Base-by-base conservation (phyloP, 1,140 invertebrate genomes). In the Eurosta solidaginis region DNA sequence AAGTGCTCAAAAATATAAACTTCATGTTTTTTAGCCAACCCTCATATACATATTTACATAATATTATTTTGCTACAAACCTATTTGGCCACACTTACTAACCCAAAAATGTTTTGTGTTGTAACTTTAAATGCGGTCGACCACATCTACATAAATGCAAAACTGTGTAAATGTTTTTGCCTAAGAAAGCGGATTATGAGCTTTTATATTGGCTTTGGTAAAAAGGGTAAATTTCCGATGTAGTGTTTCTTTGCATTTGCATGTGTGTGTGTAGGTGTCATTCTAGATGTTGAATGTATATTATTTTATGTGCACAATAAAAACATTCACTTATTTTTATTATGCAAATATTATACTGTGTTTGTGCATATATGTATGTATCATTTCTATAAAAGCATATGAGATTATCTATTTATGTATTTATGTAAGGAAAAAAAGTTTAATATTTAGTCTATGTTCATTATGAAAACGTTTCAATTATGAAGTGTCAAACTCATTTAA, bases 381-480 rank as follows among this genome's bases (percentile, higher is more conserved):
- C 29, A 59, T 59, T 59, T n/a, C 17, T 22, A 22, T 36, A 9
- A 3, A 33, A 33, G 33, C 20, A 33, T 68, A 20, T 68, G 33
- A 68, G 27, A n/a, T n/a, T n/a, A n/a, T n/a, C n/a, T n/a, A n/a
- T n/a, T n/a, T 68, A 40, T 29, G 59, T 40, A 40, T 10, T 25
- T 52, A 52, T 52, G 45, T 7, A 49, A 17, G 27, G 1, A 68
- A 20, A 68, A 59, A 59, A 25, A 59, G 14, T 68, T 40, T 3
- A 68, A 68, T 42, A 68, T 68, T 36, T 68, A 33, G 59, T 22
- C 59, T 20, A 29, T 10, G 22, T n/a, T 68, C 33, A 40, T 68
- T 68, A 33, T 68, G 59, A 29, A 68, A 68, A 68, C 59, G 59
- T 68, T 68, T 68, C 59, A 68, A 68, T 68, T 68, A 68, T 68